Conservation (phyloP, 2,113 vertebrate genomes). For the Oreochromis niloticus region DNA sequence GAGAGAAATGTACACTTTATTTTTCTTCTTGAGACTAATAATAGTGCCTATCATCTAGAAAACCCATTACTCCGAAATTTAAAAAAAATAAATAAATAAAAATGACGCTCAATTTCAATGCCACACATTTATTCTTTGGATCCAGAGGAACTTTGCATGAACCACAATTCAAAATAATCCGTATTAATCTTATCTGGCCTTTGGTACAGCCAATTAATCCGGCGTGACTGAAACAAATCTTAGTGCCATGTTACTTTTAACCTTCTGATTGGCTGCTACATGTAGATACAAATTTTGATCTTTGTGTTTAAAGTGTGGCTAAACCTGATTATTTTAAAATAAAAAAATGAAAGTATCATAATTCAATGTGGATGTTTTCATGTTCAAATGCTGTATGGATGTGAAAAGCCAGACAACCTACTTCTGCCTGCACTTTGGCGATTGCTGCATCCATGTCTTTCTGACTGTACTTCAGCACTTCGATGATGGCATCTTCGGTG, state of each 20-base stretch:
- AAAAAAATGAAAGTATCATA: not conserved
- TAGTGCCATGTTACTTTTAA: not conserved
- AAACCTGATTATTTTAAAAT: not conserved
- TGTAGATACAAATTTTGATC: not conserved
- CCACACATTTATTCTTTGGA: not conserved
- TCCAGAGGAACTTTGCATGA: not conserved
- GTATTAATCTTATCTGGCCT: not conserved
- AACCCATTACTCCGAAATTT: not conserved
- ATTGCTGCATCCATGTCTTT: slow-evolving; percentile 85
- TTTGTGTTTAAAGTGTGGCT: not conserved
- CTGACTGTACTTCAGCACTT: slow-evolving; percentile 86
- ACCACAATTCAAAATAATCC: not conserved
- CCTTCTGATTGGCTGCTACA: not conserved
- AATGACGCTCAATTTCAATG: fast-evolving
- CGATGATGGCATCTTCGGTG: slow-evolving; percentile 79
- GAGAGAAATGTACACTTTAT: not conserved
- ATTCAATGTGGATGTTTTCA: not conserved
- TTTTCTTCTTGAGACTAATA: not conserved
- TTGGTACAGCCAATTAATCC: not conserved
- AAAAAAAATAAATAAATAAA: not conserved
- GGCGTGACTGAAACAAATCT: not conserved
- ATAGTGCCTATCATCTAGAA: fast-evolving
- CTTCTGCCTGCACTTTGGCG: slow-evolving; percentile 66
- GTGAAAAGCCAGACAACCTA: not conserved
- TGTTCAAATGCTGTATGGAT: not conserved